Base-by-base conservation (phyloP, 2,797 vertebrate genomes). In the Thripadectes ignobilis region DNA sequence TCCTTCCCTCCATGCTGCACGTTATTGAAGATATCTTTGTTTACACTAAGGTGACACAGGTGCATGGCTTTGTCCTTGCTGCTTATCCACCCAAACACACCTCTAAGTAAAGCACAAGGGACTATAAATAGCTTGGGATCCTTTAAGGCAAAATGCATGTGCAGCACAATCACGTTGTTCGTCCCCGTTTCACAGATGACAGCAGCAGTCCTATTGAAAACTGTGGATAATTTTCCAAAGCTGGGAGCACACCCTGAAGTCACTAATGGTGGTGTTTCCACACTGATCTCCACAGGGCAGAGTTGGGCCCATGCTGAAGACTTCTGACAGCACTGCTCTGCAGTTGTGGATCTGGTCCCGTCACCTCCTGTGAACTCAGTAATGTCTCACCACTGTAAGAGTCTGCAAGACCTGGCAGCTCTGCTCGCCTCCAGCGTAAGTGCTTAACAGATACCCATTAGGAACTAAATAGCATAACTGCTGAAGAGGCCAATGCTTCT, bases 21-120 rank as follows among this genome's bases (percentile, higher is more conserved):
- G 1, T 22, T 38, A 32, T 8, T 59, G 88, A n/a, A 83, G 62
- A 32, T 83, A 48, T 3, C 57, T 72, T 82, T 93, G 73, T 92
- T 94, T 92, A 32, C 72, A 54, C 8, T 45, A 45, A 61, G 86
- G 59, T 92, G 71, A 74, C 93, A 65, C 39, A 27, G 61, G 45
- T 74, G n/a, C 39, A 4, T 23, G 72, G 75, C 91, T 88, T 91
- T 91, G 77, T 91, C 90, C 75, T 74, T 61, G 80, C 83, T 89
- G 59, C 48, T 86, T 92, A 89, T 73, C 77, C 93, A 58, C 93
- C 86, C 86, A 43, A 92, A 91, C 92, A 93, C 81, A 71, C 84
- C 93, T 95, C 72, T 77, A 57, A 93, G 57, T 81, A 46, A 58
- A 92, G 54, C 0, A 0, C 61, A 21, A 71, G 72, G 11, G 61